Evolutionary conservation across 37 sponge, comb jelly and placozoan genomes (phyloP).

Genomic region (Bolinopsis microptera): DNA sequence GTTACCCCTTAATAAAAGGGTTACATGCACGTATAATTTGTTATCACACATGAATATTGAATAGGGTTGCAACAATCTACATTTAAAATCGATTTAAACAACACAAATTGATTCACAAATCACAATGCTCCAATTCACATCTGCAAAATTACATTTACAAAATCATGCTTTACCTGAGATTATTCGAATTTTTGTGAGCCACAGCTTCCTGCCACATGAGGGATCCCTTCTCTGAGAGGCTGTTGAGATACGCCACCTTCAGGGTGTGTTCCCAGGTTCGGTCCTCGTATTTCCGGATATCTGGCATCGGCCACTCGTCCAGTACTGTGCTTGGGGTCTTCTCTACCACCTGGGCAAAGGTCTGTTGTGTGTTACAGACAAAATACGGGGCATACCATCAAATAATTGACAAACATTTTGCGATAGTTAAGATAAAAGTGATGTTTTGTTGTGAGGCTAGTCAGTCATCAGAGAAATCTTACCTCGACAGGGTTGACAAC

Average conservation of each 20-base stretch:
- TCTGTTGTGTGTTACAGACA: not conserved
- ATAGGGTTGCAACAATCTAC: too few species aligned
- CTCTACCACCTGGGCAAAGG: not conserved
- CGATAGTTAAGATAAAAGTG: too few species aligned
- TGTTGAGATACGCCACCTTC: slow-evolving; percentile 11
- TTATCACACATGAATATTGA: too few species aligned
- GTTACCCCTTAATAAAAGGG: too few species aligned
- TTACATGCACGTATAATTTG: too few species aligned
- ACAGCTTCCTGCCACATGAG: slow-evolving; percentile 20
- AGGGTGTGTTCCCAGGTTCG: slow-evolving; percentile 57
- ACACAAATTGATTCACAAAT: too few species aligned
- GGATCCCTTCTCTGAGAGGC: not conserved
- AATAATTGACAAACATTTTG: too few species aligned
- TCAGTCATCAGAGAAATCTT: not conserved
- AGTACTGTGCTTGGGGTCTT: not conserved
- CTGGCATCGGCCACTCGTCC: slow-evolving; percentile 56
- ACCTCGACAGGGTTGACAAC: slow-evolving; percentile 43
- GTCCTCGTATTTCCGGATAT: not conserved
- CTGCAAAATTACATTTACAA: too few species aligned
- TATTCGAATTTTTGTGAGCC: not conserved
- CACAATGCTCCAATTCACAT: too few species aligned
- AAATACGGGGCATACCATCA: too few species aligned
- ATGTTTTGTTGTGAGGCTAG: too few species aligned
- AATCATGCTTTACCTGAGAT: not conserved
- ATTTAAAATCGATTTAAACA: too few species aligned